Base-by-base conservation (phyloP, 2,888 invertebrate species). In the Eledona agricola region DNA sequence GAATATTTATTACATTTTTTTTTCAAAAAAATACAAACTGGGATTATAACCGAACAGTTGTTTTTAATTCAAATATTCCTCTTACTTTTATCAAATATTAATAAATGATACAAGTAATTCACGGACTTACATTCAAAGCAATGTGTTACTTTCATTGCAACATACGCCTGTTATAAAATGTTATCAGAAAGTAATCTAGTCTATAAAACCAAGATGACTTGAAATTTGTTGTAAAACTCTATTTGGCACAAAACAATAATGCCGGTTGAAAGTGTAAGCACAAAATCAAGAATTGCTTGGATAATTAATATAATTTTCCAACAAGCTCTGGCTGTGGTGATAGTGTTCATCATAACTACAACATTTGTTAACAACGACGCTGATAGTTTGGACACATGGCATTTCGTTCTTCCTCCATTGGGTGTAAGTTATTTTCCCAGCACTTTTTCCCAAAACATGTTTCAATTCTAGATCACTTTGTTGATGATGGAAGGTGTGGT, bases 401-500 rank as follows among this genome's bases (percentile, higher is more conserved):
- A 49, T 11, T 25, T 40, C 23, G 49, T 38, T 15, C 23, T 51
- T 6, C 34, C 34, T 15, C 28, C 42, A 7, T 3, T 43, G 4
- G 43, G 51, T n/a, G 43, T 42, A 32, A 42, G 34, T 28, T 9
- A 12, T n/a, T n/a, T n/a, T n/a, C n/a, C n/a, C 3, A 16, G 3
- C 11, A 11, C 7, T 28, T 28, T 6, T 6, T 1, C 7, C 2
- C 2, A 15, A 23, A 23, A 25, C 15, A 1, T 20, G 11, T n/a
- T 37, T 34, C 6, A 2, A n/a, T 35, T 57, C 5, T 17, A 57
- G 57, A 37, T 54, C 20, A 15, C 47, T 6, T 16, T 57, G 5
- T 19, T 57, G 7, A 38, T 51, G 32, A 51, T 32, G 17, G 54
- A 57, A 49, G 34, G 54, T 6, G 22, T 57, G 4, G 43, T 47